A percentile compares a stretch with the other conserved stretches of the same genome.
phyloP scores from a whole-genome alignment of 1,140 invertebrate genomes.

The Sycophaga agraensis region DNA sequence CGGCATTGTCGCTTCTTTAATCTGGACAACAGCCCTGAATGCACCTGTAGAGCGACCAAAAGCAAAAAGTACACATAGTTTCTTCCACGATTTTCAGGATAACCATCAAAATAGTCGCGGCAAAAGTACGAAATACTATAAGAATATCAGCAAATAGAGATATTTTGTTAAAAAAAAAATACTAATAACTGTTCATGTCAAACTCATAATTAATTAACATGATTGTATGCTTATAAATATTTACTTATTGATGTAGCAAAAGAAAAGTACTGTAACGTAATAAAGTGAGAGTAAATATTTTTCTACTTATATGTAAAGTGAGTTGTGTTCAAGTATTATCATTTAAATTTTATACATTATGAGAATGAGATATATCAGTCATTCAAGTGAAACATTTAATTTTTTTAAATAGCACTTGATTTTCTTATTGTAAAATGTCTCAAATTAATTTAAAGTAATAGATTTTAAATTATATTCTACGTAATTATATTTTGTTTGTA shows the following conservation, averaged over 20 bases:
- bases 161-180: no score
- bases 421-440: no score
- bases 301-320: no score
- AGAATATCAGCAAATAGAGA: background rate
- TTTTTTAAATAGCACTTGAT: no score
- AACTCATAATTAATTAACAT: background rate
- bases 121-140: background rate
- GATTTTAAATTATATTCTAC: no score
- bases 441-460: no score
- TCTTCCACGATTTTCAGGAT: conserved; percentile 26
- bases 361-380: no score
- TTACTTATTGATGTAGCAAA: background rate
- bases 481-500: no score
- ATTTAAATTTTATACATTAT: no score
- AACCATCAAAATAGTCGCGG: background rate
- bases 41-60: conserved; percentile 39
- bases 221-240: background rate
- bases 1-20: conserved; percentile 43
- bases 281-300: conserved; percentile 1
- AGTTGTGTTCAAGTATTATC: no score
- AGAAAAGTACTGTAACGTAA: background rate
- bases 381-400: no score
- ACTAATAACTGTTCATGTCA: background rate
- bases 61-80: conserved; percentile 39
- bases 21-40: conserved; percentile 41